These are phyloP conservation scores for Pseudochirops cupreus DNA, from an alignment of 2,797 vertebrate species.

Conservation along the genomic window DNA sequence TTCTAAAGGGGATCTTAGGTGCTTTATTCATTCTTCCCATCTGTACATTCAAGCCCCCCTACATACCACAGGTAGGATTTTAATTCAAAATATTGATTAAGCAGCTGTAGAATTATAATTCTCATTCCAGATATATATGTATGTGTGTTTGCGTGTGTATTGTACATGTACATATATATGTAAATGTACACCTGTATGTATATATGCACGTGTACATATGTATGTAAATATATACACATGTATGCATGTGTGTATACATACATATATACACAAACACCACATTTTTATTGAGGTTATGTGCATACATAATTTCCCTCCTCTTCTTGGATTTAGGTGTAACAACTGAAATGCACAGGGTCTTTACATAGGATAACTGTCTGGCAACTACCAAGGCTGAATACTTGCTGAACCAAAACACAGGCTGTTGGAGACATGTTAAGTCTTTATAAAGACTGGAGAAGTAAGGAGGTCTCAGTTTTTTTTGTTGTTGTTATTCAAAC, in stretches of 20 bases:
- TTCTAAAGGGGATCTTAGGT: neutral
- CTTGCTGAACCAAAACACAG: neutral
- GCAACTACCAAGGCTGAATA: neutral
- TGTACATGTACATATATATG: no score
- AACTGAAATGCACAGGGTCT: neutral
- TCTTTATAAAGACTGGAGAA: slow-evolving; percentile 17
- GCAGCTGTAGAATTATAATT: neutral
- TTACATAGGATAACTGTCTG: neutral
- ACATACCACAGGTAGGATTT: neutral
- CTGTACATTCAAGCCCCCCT: neutral
- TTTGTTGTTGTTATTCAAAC: neutral
- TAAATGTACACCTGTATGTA: no score
- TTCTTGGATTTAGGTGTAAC: neutral
- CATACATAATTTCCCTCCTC: neutral
- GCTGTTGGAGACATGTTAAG: neutral
- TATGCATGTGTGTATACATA: no score
- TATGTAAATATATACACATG: no score
- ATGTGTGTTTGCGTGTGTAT: no score
- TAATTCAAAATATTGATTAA: neutral
- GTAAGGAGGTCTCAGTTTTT: neutral
- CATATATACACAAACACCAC: neutral
- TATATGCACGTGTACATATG: no score
- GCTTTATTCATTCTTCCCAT: neutral
- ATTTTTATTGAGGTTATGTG: neutral
- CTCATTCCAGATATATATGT: neutral